A percentile compares a stretch with the other conserved stretches of the same genome.
phyloP scores from a whole-genome alignment of 1,140 invertebrate genomes.

The Mycetomoellerius zeteki region DNA sequence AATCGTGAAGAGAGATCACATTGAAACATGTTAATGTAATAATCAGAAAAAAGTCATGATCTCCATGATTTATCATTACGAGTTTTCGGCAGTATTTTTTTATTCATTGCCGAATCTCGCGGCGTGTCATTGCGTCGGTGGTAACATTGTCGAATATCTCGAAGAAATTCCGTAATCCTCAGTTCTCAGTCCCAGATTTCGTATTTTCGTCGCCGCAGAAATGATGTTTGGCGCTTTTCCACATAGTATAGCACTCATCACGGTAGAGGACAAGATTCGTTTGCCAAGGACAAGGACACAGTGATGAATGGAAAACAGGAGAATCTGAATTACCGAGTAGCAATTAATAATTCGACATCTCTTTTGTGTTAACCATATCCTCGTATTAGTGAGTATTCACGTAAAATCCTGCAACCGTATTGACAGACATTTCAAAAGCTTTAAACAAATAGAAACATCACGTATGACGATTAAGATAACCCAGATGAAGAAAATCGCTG shows the following conservation, averaged over 20 bases:
- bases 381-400: conserved; percentile 1
- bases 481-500: not conserved
- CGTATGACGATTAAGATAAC: not conserved
- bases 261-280: conserved; percentile 48
- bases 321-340: conserved; percentile 51
- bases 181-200: conserved; percentile 76
- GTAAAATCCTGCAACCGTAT: conserved; percentile 17
- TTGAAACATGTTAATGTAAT: conserved; percentile 45
- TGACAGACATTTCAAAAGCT: conserved; percentile 22
- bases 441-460: not conserved
- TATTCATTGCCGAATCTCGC: conserved; percentile 75
- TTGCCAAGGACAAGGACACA: conserved; percentile 26
- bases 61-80: conserved; percentile 53
- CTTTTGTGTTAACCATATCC: not conserved
- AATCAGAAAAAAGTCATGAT: conserved; percentile 24
- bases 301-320: conserved; percentile 42
- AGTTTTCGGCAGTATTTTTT: conserved; percentile 68
- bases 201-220: conserved; percentile 73
- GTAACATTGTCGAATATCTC: conserved; percentile 76
- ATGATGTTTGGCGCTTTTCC: conserved; percentile 66
- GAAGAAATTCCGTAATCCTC: conserved; percentile 82
- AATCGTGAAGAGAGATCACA: conserved; percentile 9
- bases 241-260: conserved; percentile 69
- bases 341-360: conserved; percentile 57
- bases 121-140: conserved; percentile 78